These are phyloP conservation scores for Congeria kusceri DNA, from an alignment of 2,888 invertebrate genomes.

Conservation along the genomic window DNA sequence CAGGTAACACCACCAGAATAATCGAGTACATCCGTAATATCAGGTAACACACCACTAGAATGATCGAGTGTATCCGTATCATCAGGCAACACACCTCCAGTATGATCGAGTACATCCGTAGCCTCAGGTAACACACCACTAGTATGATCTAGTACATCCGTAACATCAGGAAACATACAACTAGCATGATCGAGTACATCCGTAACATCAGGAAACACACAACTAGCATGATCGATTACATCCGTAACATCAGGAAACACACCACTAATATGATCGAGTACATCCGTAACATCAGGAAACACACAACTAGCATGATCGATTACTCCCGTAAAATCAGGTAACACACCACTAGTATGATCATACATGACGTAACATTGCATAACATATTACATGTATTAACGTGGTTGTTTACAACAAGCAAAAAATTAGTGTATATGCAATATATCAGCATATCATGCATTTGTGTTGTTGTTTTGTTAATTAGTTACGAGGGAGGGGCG, in stretches of 20 bases:
- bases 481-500: background rate
- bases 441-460: too few species aligned
- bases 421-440: too few species aligned
- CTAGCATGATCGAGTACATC: background rate
- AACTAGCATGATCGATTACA: background rate
- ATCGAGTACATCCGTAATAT: background rate
- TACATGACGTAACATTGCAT: background rate
- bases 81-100: background rate
- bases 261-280: background rate
- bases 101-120: background rate
- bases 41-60: background rate
- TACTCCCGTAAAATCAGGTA: background rate
- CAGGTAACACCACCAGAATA: background rate
- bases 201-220: conserved; percentile 1
- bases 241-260: background rate
- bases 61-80: too few species aligned
- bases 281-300: background rate
- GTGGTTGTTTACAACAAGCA: too few species aligned
- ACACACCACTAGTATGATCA: too few species aligned
- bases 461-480: background rate
- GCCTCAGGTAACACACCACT: background rate
- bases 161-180: background rate
- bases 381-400: background rate
- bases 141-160: background rate
- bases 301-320: background rate